phyloP scores from a whole-genome alignment of 1,140 invertebrate species.

The Rhagoletis zephyria region DNA sequence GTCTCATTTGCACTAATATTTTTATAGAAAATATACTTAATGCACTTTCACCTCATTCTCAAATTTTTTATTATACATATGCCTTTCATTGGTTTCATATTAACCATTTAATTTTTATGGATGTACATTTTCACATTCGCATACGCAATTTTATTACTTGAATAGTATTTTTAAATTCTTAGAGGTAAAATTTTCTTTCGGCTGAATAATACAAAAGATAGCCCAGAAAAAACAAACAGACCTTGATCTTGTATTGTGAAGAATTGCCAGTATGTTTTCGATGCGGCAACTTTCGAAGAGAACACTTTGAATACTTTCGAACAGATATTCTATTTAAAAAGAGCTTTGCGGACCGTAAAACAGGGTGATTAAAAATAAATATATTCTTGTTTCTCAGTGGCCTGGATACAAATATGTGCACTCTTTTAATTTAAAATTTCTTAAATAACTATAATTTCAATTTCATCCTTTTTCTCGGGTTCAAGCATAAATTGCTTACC shows the following conservation, averaged over 20 bases:
- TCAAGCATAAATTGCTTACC: too few relatives aligned
- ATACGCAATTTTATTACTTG: neutral
- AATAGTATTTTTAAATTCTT: neutral
- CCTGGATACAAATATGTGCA: too few relatives aligned
- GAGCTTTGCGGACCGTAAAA: neutral
- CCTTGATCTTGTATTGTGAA: constrained; percentile 40
- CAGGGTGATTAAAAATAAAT: neutral
- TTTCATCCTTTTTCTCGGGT: too few relatives aligned
- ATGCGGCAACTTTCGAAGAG: neutral
- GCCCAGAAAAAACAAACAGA: neutral
- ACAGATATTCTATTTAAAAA: constrained; percentile 32
- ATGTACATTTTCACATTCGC: neutral
- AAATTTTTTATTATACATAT: too few relatives aligned
- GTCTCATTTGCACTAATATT: too few relatives aligned
- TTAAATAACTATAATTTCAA: too few relatives aligned
- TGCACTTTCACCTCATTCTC: too few relatives aligned
- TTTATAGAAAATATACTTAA: neutral
- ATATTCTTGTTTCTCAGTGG: neutral
- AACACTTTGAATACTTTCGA: constrained; percentile 2
- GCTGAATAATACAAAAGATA: neutral
- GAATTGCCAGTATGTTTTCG: neutral
- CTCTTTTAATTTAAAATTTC: too few relatives aligned
- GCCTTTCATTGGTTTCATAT: too few relatives aligned
- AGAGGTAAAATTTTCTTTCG: neutral
- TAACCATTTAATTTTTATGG: neutral